Base-by-base conservation (phyloP, 2,797 vertebrate genomes). In the Zenarchopterus dispar region DNA sequence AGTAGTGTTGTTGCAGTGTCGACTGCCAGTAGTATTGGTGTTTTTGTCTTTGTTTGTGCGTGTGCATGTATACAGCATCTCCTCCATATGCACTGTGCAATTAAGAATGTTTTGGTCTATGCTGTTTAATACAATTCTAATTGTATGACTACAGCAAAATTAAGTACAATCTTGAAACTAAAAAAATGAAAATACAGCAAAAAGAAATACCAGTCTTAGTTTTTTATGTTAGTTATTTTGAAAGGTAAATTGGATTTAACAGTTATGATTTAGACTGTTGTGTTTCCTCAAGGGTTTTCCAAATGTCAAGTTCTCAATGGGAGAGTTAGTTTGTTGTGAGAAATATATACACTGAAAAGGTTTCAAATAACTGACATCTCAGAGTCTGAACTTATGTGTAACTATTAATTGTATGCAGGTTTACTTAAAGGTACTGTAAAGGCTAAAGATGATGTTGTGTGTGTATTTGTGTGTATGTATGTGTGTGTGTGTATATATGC, bases 1-100 rank as follows among this genome's bases (percentile, higher is more conserved):
- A 92, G 86, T 86, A 73, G 62, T 58, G 66, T 64, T 71, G 87
- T 65, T 82, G 83, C 81, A 71, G 73, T 80, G 85, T 90, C 52
- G 82, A 86, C 86, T 87, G 73, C 28, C 5, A 71, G 61, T 77
- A 77, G 89, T 88, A 80, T 75, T 88, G 87, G 88, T 91, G 82
- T 62, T 17, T 39, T 70, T 79, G 78, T 80, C 72, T 81, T 8
- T 45, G n/a, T 45, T 9, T 19, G 19, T 7, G 43, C 8, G 28
- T 28, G 28, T 28, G 7, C 42, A 52, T 80, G 73, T 77, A 64
- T 79, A 75, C 67, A 58, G 21, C 63, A 72, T 68, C 61, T 63
- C 61, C 62, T 76, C 41, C 36, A 66, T 70, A 67, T 56, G 62
- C 44, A 48, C 33, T 36, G 13, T 69, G 22, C 43, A 67, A 28